A percentile compares a stretch with the other conserved stretches of the same genome.
Conservation (phyloP, 2,113 vertebrate species). For the Chlorodrepanis virens region DNA sequence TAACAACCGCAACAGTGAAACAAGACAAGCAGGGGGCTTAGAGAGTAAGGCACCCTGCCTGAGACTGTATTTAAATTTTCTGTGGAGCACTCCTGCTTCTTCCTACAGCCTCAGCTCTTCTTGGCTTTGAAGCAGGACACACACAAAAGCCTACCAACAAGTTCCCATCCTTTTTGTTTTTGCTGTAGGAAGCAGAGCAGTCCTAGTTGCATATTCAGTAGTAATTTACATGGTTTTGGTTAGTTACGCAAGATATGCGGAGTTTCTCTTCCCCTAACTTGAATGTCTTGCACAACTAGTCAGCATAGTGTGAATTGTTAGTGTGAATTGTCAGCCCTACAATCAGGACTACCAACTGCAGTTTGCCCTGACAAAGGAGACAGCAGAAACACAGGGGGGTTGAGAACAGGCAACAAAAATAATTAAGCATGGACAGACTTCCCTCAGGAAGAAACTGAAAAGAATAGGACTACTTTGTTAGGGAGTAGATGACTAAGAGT, state of each 20-base stretch:
- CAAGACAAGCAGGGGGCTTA: not conserved
- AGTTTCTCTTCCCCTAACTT: slow-evolving; percentile 58
- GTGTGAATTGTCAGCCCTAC: slow-evolving; percentile 36
- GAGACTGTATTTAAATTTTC: not conserved
- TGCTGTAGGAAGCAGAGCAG: slow-evolving; percentile 34
- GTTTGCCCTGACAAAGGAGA: slow-evolving; percentile 38
- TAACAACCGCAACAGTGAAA: not conserved
- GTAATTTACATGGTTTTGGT: slow-evolving; percentile 65
- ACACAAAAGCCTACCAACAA: not conserved
- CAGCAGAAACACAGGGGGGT: slow-evolving; percentile 12
- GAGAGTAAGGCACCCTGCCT: not conserved
- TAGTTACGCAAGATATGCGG: slow-evolving; percentile 58
- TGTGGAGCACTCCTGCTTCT: not conserved
- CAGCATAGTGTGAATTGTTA: slow-evolving; percentile 48
- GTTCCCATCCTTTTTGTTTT: not conserved
- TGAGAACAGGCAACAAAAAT: slow-evolving; percentile 32
- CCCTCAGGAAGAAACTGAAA: slow-evolving; percentile 51
- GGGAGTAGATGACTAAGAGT: slow-evolving; percentile 52
- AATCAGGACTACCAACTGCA: slow-evolving; percentile 54
- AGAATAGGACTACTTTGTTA: slow-evolving; percentile 49
- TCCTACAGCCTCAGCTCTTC: not conserved
- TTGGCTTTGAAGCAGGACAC: not conserved
- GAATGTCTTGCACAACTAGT: slow-evolving; percentile 59
- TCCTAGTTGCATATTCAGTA: slow-evolving; percentile 62
- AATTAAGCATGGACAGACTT: slow-evolving; percentile 24